Evolutionary conservation across 2,888 invertebrate genomes (phyloP), one percentile per base, ranked within the genome.

Genomic region (Thera obeliscata): DNA sequence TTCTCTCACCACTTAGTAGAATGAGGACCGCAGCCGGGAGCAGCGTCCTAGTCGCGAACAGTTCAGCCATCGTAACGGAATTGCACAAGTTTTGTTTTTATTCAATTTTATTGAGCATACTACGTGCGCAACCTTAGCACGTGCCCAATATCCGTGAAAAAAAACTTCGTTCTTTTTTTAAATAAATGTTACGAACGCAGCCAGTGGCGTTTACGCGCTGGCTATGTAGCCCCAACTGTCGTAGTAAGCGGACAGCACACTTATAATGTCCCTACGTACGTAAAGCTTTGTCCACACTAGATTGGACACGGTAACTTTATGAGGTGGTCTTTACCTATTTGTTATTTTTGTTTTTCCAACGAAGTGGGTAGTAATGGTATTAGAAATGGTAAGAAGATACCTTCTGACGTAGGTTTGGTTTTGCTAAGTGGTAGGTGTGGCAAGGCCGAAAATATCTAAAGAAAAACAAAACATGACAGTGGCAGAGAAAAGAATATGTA

Each of bases 1-100:
- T 69, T 75, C 78, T 90, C 91, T 90, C 82, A 92, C 91, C 91
- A 88, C 87, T 90, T 81, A 91, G 81, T 75, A 85, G 85, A 82
- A 91, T 85, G 84, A 90, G 84, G 76, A 84, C 80, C 79, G 83
- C 81, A 76, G 76, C 75, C 74, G 74, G 70, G 72, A 80, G 69
- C 71, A 78, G 76, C 60, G 71, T 69, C 65, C 68, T 60, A 52
- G 61, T 54, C 41, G 64, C 48, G 71, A 85, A 83, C 78, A 66
- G 63, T 71, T 76, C 64, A 82, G 77, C 82, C 88, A 88, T 88
- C 83, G 85, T 82, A 38, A 52, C 35, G 43, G 35, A 80, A 81
- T 79, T 76, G 73, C 78, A 80, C 75, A 81, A 81, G 76, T 74
- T 76, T 73, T 67, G 41, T 68, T 67, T 60, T 58, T 67, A 68